A percentile compares a stretch with the other conserved stretches of the same genome.
Evolutionary conservation across 2,797 vertebrate species (phyloP).

Genomic region (Danio albolineatus): DNA sequence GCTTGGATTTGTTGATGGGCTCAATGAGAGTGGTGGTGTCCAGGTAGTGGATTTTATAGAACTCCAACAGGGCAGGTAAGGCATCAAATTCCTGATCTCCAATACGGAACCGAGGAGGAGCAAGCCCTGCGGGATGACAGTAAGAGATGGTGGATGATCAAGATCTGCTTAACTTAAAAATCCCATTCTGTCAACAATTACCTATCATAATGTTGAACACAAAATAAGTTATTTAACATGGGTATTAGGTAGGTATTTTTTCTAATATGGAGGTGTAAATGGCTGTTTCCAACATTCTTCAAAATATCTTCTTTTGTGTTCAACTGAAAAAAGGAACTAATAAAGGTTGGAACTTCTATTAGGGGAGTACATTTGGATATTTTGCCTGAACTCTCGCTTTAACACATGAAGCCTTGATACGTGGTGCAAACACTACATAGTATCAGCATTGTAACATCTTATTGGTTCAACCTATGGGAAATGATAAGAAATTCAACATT

Average conservation of each 20-base stretch:
- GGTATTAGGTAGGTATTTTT: no score
- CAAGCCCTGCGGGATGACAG: slow-evolving; percentile 77
- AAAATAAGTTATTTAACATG: no score
- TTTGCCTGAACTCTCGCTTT: no score
- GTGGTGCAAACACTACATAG: background rate
- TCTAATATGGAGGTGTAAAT: no score
- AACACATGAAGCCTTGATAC: background rate
- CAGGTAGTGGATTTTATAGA: slow-evolving; percentile 99
- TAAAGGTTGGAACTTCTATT: no score
- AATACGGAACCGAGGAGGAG: slow-evolving; percentile 89
- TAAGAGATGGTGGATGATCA: background rate
- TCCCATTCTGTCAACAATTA: no score
- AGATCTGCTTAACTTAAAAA: no score
- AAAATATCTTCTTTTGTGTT: no score
- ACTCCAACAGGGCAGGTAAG: slow-evolving; percentile 94
- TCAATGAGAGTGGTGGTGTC: slow-evolving; percentile 99
- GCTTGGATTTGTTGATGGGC: slow-evolving; percentile 91
- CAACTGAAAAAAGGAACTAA: no score
- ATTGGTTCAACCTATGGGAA: background rate
- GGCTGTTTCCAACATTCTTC: no score
- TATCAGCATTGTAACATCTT: background rate
- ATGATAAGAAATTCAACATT: background rate
- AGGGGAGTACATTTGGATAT: no score
- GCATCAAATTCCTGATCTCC: slow-evolving; percentile 98
- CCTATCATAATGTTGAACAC: no score